phyloP scores from a whole-genome alignment of 1,140 invertebrate genomes.

The Drosophila littoralis region DNA sequence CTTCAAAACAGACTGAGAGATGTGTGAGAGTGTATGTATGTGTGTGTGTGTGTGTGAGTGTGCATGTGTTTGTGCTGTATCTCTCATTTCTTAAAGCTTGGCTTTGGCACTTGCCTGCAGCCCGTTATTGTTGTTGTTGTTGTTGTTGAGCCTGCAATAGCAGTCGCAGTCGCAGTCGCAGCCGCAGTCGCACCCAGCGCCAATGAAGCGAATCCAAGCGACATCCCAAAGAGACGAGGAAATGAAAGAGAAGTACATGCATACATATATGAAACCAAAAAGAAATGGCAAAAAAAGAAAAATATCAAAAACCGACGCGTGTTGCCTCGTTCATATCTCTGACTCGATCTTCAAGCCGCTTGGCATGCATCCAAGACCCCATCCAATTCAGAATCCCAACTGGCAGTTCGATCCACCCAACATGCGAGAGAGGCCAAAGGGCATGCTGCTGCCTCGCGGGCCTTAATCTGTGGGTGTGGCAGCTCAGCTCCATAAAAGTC shows the following conservation, averaged over 20 bases:
- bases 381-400: neutral
- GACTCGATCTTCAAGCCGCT: slow-evolving; percentile 60
- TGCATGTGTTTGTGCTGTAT: slow-evolving; percentile 38
- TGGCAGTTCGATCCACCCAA: neutral
- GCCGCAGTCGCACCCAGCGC: slow-evolving; percentile 36
- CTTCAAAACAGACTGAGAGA: slow-evolving; percentile 56
- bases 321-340: slow-evolving; percentile 61
- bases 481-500: neutral
- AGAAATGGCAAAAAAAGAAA: neutral
- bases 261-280: slow-evolving; percentile 7
- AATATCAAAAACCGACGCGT: slow-evolving; percentile 54
- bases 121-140: slow-evolving; percentile 30
- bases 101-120: slow-evolving; percentile 36
- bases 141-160: slow-evolving; percentile 14
- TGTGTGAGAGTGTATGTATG: slow-evolving; percentile 13
- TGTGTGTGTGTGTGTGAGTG: slow-evolving; percentile 29
- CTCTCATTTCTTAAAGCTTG: slow-evolving; percentile 31
- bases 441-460: neutral
- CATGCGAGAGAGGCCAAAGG: slow-evolving; percentile 2
- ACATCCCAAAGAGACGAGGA: slow-evolving; percentile 23
- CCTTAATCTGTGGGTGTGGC: slow-evolving; percentile 22
- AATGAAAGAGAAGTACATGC: neutral
- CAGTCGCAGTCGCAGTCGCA: slow-evolving; percentile 15
- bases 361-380: slow-evolving; percentile 25
- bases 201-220: slow-evolving; percentile 58